These are phyloP conservation scores for Columbina picui DNA, from an alignment of 2,113 vertebrate species.

Conservation along the genomic window DNA sequence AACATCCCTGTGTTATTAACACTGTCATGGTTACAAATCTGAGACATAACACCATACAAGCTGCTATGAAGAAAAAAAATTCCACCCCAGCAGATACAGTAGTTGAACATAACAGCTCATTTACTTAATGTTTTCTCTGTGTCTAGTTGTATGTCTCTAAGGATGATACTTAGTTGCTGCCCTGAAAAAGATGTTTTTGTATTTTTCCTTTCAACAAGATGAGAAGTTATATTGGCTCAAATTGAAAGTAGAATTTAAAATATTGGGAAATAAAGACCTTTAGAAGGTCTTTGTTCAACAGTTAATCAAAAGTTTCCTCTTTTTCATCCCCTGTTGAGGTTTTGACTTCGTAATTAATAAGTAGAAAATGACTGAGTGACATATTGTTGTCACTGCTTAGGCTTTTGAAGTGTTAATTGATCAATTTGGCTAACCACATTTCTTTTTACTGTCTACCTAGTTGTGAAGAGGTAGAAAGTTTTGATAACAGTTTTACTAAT, in stretches of 20 bases:
- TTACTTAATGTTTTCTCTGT: neutral
- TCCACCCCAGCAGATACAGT: neutral
- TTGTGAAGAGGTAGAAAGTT: neutral
- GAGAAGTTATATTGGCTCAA: neutral
- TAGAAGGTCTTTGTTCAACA: neutral
- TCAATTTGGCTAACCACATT: neutral
- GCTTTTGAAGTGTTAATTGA: conserved; percentile 6
- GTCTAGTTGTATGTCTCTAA: neutral
- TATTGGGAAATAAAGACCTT: neutral
- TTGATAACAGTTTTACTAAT: neutral
- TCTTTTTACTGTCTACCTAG: neutral
- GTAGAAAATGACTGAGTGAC: neutral
- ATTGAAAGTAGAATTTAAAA: neutral
- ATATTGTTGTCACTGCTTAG: neutral
- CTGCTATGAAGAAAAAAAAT: neutral
- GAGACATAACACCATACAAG: neutral
- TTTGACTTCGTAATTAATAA: conserved; percentile 9
- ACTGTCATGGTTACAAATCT: neutral
- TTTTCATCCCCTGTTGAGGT: neutral
- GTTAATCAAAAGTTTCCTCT: neutral
- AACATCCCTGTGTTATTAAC: neutral
- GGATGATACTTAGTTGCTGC: neutral
- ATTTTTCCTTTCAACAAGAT: neutral
- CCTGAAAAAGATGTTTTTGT: neutral
- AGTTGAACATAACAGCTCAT: neutral